Percentiles rank a stretch among this genome's conserved stretches.
phyloP scores from a whole-genome alignment of 2,113 vertebrate genomes.

The Gobiocypris rarus region DNA sequence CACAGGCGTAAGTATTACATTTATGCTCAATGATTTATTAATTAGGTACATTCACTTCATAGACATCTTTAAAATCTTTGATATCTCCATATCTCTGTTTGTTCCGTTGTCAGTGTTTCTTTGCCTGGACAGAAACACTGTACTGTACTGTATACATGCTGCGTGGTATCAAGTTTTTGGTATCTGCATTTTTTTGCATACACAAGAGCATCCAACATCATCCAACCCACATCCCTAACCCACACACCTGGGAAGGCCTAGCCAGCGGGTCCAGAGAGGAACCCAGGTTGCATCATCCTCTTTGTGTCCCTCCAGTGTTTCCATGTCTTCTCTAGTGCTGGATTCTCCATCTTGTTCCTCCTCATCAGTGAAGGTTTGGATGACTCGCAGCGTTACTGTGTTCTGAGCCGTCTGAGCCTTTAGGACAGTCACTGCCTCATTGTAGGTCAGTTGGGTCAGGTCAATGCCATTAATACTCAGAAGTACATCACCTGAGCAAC shows the following conservation, averaged over 20 bases:
- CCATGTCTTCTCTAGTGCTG: conserved; percentile 67
- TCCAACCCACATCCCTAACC: no score
- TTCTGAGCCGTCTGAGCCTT: conserved; percentile 87
- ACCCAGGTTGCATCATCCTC: conserved; percentile 83
- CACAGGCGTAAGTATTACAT: no score
- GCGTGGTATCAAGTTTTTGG: no score
- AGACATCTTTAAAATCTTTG: no score
- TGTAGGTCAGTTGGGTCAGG: conserved; percentile 87
- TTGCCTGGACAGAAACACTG: no score
- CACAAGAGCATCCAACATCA: no score
- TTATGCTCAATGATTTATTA: no score
- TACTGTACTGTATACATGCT: no score
- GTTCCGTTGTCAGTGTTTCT: no score
- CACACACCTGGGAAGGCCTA: conserved; percentile 84
- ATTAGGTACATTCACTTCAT: no score
- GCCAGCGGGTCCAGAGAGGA: conserved; percentile 88
- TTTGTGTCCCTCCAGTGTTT: conserved; percentile 70
- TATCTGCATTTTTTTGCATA: no score
- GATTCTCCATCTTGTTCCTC: conserved; percentile 63
- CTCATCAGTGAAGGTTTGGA: conserved; percentile 78
- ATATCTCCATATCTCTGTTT: no score
- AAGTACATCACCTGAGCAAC: conserved; percentile 82
- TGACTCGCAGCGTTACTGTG: conserved; percentile 80
- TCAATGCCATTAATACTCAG: conserved; percentile 89
- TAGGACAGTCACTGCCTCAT: conserved; percentile 85